Conservation (phyloP, 2,113 vertebrate species). For the Oceanodroma tethys region DNA sequence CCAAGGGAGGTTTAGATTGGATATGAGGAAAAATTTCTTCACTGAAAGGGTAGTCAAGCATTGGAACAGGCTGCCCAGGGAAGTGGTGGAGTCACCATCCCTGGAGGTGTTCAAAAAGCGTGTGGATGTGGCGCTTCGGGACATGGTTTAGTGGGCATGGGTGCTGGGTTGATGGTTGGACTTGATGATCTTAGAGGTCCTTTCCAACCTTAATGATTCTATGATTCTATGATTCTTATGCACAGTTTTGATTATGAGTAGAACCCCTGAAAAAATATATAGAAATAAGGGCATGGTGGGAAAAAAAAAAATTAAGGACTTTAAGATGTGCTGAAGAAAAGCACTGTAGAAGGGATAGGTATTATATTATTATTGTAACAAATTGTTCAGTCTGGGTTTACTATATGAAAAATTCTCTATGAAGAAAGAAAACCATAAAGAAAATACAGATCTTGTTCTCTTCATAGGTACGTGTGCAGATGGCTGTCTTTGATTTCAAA, state of each 20-base stretch:
- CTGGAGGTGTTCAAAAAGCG: no score
- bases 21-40: no score
- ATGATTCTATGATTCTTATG: no score
- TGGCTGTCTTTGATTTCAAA: not conserved
- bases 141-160: no score
- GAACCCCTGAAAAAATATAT: not conserved
- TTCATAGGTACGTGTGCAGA: not conserved
- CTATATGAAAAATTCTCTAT: not conserved
- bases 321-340: not conserved
- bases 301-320: not conserved
- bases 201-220: no score
- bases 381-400: not conserved
- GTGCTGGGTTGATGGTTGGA: no score
- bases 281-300: not conserved
- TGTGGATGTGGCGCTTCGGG: no score
- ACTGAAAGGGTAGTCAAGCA: no score
- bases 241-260: not conserved
- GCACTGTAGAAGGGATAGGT: not conserved
- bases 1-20: no score
- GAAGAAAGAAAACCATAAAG: not conserved
- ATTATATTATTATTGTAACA: not conserved
- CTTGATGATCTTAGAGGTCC: no score
- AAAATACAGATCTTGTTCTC: not conserved
- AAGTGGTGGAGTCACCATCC: no score
- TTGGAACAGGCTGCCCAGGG: no score